Evolutionary conservation across 2,888 invertebrate genomes (phyloP).

Genomic region (Leptogaster cylindrica): DNA sequence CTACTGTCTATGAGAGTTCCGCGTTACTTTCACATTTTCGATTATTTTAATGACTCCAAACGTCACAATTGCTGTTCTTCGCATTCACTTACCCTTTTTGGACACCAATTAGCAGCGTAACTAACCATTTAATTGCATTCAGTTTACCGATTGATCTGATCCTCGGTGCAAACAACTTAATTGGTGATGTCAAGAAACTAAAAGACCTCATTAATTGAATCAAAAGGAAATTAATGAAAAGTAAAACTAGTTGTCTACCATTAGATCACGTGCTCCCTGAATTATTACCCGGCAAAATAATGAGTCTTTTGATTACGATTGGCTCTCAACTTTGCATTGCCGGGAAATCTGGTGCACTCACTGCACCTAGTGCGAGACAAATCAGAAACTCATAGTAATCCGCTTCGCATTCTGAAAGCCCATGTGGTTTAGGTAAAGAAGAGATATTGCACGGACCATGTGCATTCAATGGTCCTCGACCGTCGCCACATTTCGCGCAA

Average conservation of each 20-base stretch:
- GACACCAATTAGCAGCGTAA: too few species aligned
- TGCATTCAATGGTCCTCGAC: conserved; percentile 50
- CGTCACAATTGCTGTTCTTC: too few species aligned
- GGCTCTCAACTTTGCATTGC: background rate
- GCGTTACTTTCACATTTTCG: too few species aligned
- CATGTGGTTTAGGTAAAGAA: conserved; percentile 44
- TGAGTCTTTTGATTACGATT: background rate
- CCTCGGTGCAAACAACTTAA: conserved; percentile 42
- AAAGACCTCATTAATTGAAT: conserved; percentile 42
- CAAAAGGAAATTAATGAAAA: conserved; percentile 43
- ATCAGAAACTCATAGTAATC: background rate
- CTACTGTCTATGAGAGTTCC: too few species aligned
- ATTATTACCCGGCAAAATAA: background rate
- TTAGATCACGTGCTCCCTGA: background rate
- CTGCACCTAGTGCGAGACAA: too few species aligned
- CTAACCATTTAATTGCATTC: too few species aligned
- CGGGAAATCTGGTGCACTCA: too few species aligned
- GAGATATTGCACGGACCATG: conserved; percentile 48
- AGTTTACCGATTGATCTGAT: conserved; percentile 42
- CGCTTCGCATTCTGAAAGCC: conserved; percentile 8
- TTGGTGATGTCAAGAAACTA: conserved; percentile 41
- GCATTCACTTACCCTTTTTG: too few species aligned
- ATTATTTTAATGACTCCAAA: too few species aligned
- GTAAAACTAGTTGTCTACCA: background rate
- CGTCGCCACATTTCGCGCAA: conserved; percentile 58